Conservation (phyloP, 2,113 vertebrate species). For the Leptobrachium leishanense region DNA sequence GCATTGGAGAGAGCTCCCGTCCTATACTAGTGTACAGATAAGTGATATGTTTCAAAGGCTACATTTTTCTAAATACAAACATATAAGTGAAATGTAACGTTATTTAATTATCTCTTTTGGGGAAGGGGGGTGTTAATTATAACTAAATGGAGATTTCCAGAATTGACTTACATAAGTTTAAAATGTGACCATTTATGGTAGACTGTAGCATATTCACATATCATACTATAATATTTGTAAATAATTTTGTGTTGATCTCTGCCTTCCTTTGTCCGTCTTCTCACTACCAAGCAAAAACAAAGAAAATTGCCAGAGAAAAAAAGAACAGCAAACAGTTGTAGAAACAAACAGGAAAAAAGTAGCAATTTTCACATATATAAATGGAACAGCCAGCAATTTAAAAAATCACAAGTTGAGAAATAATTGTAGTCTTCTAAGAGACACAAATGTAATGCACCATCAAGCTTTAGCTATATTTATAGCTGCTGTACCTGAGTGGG, state of each 20-base stretch:
- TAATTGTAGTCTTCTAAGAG: not conserved
- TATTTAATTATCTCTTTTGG: not conserved
- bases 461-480: not conserved
- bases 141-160: too few relatives aligned
- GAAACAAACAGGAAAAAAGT: not conserved
- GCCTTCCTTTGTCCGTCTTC: not conserved
- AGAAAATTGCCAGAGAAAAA: too few relatives aligned
- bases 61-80: not conserved
- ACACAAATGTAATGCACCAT: not conserved
- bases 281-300: too few relatives aligned
- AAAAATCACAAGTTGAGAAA: not conserved
- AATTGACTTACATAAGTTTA: too few relatives aligned
- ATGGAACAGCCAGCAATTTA: not conserved
- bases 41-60: constrained; percentile 4
- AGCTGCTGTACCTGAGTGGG: not conserved
- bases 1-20: not conserved
- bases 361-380: not conserved
- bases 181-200: too few relatives aligned
- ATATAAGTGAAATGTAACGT: not conserved
- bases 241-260: not conserved
- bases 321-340: constrained; percentile 11
- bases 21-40: constrained; percentile 3
- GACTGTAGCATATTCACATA: not conserved
- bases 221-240: not conserved
- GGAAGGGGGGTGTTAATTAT: too few relatives aligned